Evolutionary conservation across 2,113 vertebrate species (phyloP).

Genomic region (Salvelinus namaycush): DNA sequence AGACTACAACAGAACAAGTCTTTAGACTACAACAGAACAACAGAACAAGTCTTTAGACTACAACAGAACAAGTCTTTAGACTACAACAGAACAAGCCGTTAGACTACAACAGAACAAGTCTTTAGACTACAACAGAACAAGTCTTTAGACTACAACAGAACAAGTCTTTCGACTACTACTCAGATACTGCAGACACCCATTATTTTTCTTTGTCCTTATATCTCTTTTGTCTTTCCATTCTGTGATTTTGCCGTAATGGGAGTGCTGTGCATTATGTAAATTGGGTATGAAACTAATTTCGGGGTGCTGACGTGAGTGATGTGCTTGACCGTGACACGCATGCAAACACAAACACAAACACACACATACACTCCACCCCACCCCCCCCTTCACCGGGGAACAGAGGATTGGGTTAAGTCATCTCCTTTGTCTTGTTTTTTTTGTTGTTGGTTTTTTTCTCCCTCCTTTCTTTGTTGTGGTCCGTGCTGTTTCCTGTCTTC

Average conservation of each 20-base stretch:
- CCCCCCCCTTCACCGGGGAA: neutral
- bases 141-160: too few species aligned
- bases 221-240: neutral
- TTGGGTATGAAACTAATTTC: neutral
- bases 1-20: too few species aligned
- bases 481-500: constrained; percentile 5
- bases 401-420: neutral
- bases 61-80: too few species aligned
- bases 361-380: neutral
- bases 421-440: constrained; percentile 12
- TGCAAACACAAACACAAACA: neutral
- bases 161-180: too few species aligned
- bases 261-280: neutral
- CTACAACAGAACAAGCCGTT: too few species aligned
- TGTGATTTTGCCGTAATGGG: too few species aligned
- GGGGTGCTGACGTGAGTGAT: constrained; percentile 6
- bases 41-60: too few species aligned
- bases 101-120: too few species aligned
- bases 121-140: too few species aligned
- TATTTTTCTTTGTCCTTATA: neutral
- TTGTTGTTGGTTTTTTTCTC: neutral
- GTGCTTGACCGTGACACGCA: neutral
- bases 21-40: too few species aligned
- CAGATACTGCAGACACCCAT: too few species aligned
- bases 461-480: neutral